Conservation (phyloP, 2,888 invertebrate species). For the Dinocampus coccinellae region DNA sequence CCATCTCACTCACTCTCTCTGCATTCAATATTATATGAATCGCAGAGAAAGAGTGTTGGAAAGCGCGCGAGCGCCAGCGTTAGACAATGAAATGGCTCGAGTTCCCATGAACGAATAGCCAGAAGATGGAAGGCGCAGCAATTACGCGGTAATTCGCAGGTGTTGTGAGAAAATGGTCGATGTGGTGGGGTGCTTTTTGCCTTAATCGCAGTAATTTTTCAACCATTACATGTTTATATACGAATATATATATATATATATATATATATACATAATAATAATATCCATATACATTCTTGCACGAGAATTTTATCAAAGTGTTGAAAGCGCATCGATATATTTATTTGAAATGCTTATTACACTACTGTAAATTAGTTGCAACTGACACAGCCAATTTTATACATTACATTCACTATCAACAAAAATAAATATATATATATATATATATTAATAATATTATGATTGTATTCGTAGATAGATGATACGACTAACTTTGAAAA, state of each 20-base stretch:
- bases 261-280: background rate
- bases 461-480: no score
- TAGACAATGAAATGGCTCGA: constrained; percentile 63
- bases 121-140: constrained; percentile 60
- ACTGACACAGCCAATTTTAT: background rate
- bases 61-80: constrained; percentile 44
- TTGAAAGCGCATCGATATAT: background rate
- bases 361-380: background rate
- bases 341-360: background rate
- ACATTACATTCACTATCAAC: background rate
- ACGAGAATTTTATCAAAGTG: background rate
- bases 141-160: constrained; percentile 68
- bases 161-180: constrained; percentile 67
- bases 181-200: constrained; percentile 62
- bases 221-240: constrained; percentile 57
- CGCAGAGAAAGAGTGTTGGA: background rate
- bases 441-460: background rate
- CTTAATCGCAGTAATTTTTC: constrained; percentile 67
- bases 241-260: constrained; percentile 4
- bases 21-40: constrained; percentile 12
- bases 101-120: constrained; percentile 63
- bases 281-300: background rate
- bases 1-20: constrained; percentile 3
- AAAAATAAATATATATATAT: no score
- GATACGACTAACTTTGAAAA: no score